Evolutionary conservation across 2,888 invertebrate genomes (phyloP), one percentile per base, ranked within the genome.

Genomic region (Sympetrum striolatum): DNA sequence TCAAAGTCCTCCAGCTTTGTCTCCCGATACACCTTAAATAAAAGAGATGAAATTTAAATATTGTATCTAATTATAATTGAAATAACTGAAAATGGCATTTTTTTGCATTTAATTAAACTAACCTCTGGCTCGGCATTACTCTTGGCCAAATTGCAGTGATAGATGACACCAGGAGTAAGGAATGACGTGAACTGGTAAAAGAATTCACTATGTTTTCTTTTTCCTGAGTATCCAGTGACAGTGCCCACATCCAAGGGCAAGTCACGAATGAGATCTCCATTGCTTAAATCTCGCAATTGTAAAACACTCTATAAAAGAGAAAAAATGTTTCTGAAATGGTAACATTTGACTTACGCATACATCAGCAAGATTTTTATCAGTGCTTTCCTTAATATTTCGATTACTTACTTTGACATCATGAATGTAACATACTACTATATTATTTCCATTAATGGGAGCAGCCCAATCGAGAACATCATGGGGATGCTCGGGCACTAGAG

Each of bases 171-270:
- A 39, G 99, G 99, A 90, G 97, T 97, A 90, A 99, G 95, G 95
- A 99, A 99, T 0, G 99, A 99, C 92, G 97, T 97, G 94, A 99
- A 99, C 93, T 97, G 96, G 94, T 97, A 99, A 94, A 99, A 99
- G 93, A 99, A 96, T 95, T 98, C 98, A 0, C 96, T 95, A 93
- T 98, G 96, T 92, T 97, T 95, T 93, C 97, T 97, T 93, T 97
- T 96, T 18, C 98, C 98, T 25, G 97, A 97, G 94, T 97, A 97
- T 3, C 97, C 97, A 31, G 96, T 96, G 58, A 99, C 95, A 0
- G 98, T 97, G 35, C 99, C 99, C 91, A 99, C 96, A 92, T 97
- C 97, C 91, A 99, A 94, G 0, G 97, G 96, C 92, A 99, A 97
- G 91, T 96, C 95, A 92, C 96, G 95, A 48, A 98, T 93, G 90